Conservation (phyloP, 2,113 vertebrate species). For the zebrafish (Danio rerio) region DNA sequence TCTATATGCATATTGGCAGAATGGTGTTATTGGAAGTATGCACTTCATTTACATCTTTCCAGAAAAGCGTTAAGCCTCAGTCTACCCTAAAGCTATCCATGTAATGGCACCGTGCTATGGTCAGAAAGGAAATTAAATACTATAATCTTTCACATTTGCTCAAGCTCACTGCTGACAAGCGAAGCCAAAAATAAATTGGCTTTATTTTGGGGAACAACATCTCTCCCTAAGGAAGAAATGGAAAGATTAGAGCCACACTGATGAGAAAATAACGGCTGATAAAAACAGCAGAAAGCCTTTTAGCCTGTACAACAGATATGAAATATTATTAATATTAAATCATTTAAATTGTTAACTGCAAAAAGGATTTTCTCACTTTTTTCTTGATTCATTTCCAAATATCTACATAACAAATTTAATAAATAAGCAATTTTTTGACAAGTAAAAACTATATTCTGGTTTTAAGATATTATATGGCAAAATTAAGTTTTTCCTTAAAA, state of each 20-base stretch:
- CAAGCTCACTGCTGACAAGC: conserved; percentile 2
- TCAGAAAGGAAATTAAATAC: conserved; percentile 34
- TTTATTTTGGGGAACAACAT: conserved; percentile 29
- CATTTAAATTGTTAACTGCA: too few species aligned
- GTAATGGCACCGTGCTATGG: not conserved
- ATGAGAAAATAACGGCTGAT: conserved; percentile 16
- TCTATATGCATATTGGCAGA: conserved; percentile 13
- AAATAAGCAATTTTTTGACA: too few species aligned
- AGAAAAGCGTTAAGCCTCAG: conserved; percentile 14
- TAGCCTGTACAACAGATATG: not conserved
- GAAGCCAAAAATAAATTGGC: conserved; percentile 7
- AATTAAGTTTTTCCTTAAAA: too few species aligned
- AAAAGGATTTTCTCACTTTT: too few species aligned
- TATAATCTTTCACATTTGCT: conserved; percentile 17
- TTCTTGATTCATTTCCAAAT: too few species aligned
- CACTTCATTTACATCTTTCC: conserved; percentile 14
- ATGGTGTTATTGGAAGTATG: not conserved
- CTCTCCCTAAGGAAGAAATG: conserved; percentile 7
- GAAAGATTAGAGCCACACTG: conserved; percentile 4
- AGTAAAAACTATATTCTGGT: too few species aligned
- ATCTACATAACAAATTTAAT: too few species aligned
- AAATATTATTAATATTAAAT: too few species aligned
- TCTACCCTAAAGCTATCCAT: conserved; percentile 16
- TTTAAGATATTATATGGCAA: too few species aligned
- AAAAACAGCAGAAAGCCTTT: not conserved